Conservation (phyloP, 1,140 invertebrate genomes). For the Aporrectodea caliginosa region DNA sequence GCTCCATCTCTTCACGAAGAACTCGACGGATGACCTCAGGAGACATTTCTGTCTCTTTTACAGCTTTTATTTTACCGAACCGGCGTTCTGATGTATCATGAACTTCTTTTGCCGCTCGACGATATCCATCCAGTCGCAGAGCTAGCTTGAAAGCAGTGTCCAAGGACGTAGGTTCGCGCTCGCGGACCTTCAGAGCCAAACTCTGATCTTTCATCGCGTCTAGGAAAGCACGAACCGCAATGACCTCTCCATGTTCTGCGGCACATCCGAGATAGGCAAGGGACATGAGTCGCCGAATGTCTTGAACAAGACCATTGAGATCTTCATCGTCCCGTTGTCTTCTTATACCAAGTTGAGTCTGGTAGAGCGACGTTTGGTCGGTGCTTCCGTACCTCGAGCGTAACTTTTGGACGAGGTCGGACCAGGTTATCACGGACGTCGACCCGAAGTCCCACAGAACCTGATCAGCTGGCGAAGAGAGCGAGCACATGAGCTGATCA, state of each 20-base stretch:
- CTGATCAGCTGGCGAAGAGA: not conserved
- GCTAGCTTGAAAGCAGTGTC: not conserved
- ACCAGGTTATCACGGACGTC: not conserved
- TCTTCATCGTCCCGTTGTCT: not conserved
- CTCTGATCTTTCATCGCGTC: not conserved
- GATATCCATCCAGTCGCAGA: not conserved
- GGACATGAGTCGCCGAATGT: not conserved
- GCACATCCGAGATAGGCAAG: not conserved
- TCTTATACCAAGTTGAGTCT: not conserved
- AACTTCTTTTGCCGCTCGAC: not conserved
- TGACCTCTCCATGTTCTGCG: not conserved
- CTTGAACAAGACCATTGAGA: not conserved
- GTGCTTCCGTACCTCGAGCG: not conserved
- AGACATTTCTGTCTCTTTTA: too few relatives aligned
- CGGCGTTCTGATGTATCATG: too few relatives aligned
- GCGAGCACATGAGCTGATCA: not conserved
- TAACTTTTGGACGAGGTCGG: not conserved
- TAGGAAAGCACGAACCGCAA: not conserved
- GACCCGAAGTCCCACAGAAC: not conserved
- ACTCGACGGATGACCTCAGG: too few relatives aligned
- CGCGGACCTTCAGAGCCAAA: not conserved
- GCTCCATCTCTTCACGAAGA: too few relatives aligned
- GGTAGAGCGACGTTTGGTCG: not conserved
- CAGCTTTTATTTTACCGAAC: too few relatives aligned
- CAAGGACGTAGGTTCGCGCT: not conserved